These are phyloP conservation scores for Lordiphosa fenestrarum DNA, from an alignment of 2,888 invertebrate species.

Conservation along the genomic window DNA sequence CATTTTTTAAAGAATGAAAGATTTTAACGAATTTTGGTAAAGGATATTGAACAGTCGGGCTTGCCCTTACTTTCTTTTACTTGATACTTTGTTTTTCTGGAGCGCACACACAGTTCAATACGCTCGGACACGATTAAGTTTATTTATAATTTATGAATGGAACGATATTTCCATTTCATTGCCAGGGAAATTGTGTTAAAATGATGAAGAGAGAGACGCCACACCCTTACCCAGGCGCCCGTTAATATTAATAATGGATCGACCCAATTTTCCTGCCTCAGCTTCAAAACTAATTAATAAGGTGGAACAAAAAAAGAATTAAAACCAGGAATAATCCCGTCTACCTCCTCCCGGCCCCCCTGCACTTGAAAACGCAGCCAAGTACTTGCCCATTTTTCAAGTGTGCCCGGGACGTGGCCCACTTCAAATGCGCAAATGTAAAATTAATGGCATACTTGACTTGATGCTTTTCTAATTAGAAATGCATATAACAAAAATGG, in stretches of 20 bases:
- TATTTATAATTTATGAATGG: slow-evolving; percentile 68
- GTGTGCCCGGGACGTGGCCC: slow-evolving; percentile 33
- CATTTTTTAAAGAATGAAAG: too few species aligned
- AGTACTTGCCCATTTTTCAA: slow-evolving; percentile 40
- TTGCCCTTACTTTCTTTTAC: background rate
- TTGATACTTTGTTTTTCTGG: too few species aligned
- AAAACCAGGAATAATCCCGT: background rate
- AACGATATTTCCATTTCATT: slow-evolving; percentile 55
- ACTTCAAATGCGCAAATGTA: slow-evolving; percentile 66
- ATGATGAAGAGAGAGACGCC: slow-evolving; percentile 46
- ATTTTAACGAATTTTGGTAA: too few species aligned
- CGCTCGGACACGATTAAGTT: slow-evolving; percentile 68
- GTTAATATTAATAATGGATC: slow-evolving; percentile 13
- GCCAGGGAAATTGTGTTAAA: slow-evolving; percentile 61
- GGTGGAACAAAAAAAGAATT: slow-evolving; percentile 13
- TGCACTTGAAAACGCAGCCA: slow-evolving; percentile 22
- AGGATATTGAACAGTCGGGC: background rate
- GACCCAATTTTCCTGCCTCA: slow-evolving; percentile 48
- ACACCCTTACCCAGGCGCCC: slow-evolving; percentile 2
- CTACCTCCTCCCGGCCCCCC: slow-evolving; percentile 5
- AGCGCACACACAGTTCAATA: slow-evolving; percentile 55
- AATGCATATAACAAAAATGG: slow-evolving; percentile 63
- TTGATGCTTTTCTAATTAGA: slow-evolving; percentile 64
- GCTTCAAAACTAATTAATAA: slow-evolving; percentile 59
- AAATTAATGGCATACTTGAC: slow-evolving; percentile 70